phyloP scores from a whole-genome alignment of 2,888 invertebrate species.

The Frankliniella fusca region DNA sequence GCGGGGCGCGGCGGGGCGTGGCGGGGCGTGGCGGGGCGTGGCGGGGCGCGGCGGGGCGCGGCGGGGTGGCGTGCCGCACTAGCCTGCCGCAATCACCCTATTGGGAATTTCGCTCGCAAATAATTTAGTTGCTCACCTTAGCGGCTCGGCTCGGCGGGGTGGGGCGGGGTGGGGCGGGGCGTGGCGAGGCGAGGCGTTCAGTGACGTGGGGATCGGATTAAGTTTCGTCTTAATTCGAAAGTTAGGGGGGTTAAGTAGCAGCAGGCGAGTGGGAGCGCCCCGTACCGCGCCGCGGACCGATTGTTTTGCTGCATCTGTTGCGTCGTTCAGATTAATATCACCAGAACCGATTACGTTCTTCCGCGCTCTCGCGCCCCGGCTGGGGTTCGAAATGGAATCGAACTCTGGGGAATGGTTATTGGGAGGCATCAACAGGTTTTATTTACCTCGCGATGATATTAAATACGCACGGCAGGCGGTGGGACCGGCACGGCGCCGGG shows the following conservation, averaged over 20 bases:
- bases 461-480: neutral
- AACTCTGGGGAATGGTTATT: neutral
- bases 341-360: neutral
- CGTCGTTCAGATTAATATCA: neutral
- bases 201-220: too few species aligned
- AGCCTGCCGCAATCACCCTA: neutral
- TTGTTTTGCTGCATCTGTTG: too few species aligned
- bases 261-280: neutral
- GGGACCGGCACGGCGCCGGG: too few species aligned
- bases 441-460: neutral
- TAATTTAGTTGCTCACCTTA: neutral
- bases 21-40: neutral
- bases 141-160: neutral
- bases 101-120: neutral
- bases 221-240: neutral
- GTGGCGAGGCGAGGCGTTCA: too few species aligned
- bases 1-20: neutral
- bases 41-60: neutral
- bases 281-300: neutral
- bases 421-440: neutral
- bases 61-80: neutral
- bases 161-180: too few species aligned
- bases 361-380: neutral
- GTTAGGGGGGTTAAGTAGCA: neutral
- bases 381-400: neutral